phyloP scores from a whole-genome alignment of 2,797 vertebrate species.

The Phrynocephalus vlangalii region DNA sequence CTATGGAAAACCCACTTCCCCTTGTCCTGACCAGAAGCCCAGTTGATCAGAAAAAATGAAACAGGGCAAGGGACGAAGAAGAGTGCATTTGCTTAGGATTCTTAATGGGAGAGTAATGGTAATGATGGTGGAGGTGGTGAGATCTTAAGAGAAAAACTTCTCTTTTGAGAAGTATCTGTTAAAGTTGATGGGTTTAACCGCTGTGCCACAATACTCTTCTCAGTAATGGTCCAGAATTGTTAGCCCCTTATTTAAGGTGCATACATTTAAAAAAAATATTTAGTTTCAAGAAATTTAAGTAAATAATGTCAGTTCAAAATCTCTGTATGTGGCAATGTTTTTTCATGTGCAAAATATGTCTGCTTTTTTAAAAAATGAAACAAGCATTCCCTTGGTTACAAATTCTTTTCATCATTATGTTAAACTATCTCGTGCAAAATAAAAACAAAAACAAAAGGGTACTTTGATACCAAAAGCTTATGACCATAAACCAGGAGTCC shows the following conservation, averaged over 20 bases:
- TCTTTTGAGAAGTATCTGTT: no score
- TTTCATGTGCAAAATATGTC: background rate
- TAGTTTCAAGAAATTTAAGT: background rate
- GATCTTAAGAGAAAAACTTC: no score
- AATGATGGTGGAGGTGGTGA: no score
- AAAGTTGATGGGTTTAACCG: no score
- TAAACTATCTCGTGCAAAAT: background rate
- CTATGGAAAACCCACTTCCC: no score
- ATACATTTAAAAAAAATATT: background rate
- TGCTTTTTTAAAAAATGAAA: background rate
- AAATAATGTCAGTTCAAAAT: background rate
- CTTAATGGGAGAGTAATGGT: no score
- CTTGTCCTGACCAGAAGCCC: no score
- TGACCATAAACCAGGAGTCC: no score
- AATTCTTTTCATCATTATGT: background rate
- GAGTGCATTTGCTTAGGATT: no score
- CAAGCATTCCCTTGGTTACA: background rate
- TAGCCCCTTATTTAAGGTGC: background rate
- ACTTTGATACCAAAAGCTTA: background rate
- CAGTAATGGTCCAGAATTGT: background rate
- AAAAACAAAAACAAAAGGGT: background rate
- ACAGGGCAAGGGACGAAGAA: no score
- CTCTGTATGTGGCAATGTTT: background rate
- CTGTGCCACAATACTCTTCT: no score
- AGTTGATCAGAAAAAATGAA: no score